Conservation (phyloP, 2,113 vertebrate genomes). For the Sceloporus undulatus region DNA sequence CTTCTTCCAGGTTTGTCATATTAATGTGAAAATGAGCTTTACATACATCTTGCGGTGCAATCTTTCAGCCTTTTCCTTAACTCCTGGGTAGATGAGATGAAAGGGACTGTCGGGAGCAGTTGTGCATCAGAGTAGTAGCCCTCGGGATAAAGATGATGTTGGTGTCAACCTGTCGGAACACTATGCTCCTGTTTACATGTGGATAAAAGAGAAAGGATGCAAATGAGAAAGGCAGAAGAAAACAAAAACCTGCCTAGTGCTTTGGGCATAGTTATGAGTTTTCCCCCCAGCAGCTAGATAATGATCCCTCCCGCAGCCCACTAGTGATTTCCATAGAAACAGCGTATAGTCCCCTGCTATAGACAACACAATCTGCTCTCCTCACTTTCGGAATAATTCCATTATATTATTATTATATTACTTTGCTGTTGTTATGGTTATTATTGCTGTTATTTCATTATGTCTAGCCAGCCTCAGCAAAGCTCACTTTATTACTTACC, state of each 20-base stretch:
- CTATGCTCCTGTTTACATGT: slow-evolving; percentile 40
- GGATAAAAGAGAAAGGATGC: slow-evolving; percentile 63
- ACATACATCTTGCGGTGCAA: slow-evolving; percentile 3
- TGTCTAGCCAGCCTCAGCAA: slow-evolving; percentile 22
- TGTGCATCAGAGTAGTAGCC: slow-evolving; percentile 32
- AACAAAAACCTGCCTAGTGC: slow-evolving; percentile 39
- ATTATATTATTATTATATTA: slow-evolving; percentile 14
- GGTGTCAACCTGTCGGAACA: slow-evolving; percentile 59
- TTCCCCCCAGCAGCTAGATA: slow-evolving; percentile 39
- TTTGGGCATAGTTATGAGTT: slow-evolving; percentile 43
- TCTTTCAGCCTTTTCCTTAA: slow-evolving; percentile 35
- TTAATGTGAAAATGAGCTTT: slow-evolving; percentile 39
- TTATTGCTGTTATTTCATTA: slow-evolving; percentile 18
- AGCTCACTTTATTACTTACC: background rate
- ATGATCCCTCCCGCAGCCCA: slow-evolving; percentile 17
- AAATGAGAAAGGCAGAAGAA: slow-evolving; percentile 59
- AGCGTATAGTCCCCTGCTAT: background rate
- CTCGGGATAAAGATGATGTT: slow-evolving; percentile 58
- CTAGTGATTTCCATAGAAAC: slow-evolving; percentile 49
- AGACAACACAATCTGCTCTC: slow-evolving; percentile 36
- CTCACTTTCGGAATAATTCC: slow-evolving; percentile 44
- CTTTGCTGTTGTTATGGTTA: background rate
- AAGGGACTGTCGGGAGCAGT: slow-evolving; percentile 51
- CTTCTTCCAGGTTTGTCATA: slow-evolving; percentile 48
- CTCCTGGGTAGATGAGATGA: slow-evolving; percentile 24